Conservation (phyloP, 1,140 invertebrate species). For the Orussus abietinus region DNA sequence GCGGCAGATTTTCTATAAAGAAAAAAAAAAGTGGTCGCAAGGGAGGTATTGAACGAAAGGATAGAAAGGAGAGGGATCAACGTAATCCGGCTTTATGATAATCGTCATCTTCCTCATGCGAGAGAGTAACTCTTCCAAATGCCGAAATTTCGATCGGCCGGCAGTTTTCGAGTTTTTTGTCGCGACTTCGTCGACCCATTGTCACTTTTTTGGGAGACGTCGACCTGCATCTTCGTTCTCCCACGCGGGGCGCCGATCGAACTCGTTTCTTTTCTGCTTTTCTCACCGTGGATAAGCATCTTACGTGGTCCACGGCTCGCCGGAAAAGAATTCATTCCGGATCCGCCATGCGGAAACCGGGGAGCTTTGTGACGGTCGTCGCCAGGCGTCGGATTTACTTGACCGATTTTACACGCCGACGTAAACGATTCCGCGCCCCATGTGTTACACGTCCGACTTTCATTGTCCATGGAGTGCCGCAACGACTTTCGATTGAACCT, state of each 20-base stretch:
- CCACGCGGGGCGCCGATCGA: constrained; percentile 41
- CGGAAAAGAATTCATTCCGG: constrained; percentile 30
- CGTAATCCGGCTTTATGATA: too few species aligned
- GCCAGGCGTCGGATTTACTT: constrained; percentile 24
- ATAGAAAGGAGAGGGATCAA: too few species aligned
- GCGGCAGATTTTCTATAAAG: too few species aligned
- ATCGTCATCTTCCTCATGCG: too few species aligned
- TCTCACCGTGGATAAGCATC: constrained; percentile 16
- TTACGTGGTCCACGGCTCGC: not conserved
- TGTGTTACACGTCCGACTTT: too few species aligned
- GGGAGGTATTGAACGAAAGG: too few species aligned
- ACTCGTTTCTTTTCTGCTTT: constrained; percentile 30
- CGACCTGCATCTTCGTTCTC: constrained; percentile 34
- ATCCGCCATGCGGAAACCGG: constrained; percentile 27
- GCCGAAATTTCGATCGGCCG: too few species aligned
- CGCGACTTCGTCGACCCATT: constrained; percentile 18
- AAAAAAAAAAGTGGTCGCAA: too few species aligned
- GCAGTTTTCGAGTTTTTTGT: too few species aligned
- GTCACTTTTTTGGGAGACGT: constrained; percentile 27
- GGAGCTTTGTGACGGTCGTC: constrained; percentile 22
- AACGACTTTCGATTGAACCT: too few species aligned
- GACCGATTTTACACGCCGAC: constrained; percentile 28
- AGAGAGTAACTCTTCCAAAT: too few species aligned
- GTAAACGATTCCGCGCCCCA: constrained; percentile 15
- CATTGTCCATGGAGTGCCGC: too few species aligned